Evolutionary conservation across 1,140 invertebrate genomes (phyloP).

Genomic region (Meloidogyne floridensis): DNA sequence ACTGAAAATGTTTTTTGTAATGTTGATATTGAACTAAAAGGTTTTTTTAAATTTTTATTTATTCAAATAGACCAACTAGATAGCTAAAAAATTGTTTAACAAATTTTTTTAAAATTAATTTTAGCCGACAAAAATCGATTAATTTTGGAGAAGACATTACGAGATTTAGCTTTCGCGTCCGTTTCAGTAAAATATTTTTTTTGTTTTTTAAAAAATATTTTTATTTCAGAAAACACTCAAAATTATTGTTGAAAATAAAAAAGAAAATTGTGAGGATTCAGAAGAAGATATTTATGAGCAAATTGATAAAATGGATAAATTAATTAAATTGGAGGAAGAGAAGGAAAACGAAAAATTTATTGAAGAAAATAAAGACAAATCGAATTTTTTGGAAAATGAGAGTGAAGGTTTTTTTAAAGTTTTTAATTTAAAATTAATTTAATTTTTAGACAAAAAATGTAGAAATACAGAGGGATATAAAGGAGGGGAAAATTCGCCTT

Average conservation of each 20-base stretch:
- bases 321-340: slow-evolving; percentile 13
- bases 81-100: too few relatives aligned
- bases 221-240: neutral
- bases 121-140: too few relatives aligned
- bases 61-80: neutral
- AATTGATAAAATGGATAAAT: slow-evolving; percentile 27
- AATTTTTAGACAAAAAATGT: neutral
- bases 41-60: neutral
- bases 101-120: too few relatives aligned
- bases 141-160: neutral
- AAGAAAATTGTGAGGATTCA: neutral
- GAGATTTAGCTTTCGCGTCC: neutral
- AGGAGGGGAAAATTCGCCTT: neutral
- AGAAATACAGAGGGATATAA: neutral
- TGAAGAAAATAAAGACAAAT: neutral
- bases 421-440: neutral
- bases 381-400: neutral
- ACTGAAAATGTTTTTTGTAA: neutral
- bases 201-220: neutral
- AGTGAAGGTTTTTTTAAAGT: neutral
- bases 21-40: neutral
- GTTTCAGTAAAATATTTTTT: neutral
- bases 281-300: slow-evolving; percentile 27
- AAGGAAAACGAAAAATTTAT: neutral
- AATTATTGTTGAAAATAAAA: neutral